phyloP scores from a whole-genome alignment of 2,797 vertebrate genomes.

The Podarcis siculus region DNA sequence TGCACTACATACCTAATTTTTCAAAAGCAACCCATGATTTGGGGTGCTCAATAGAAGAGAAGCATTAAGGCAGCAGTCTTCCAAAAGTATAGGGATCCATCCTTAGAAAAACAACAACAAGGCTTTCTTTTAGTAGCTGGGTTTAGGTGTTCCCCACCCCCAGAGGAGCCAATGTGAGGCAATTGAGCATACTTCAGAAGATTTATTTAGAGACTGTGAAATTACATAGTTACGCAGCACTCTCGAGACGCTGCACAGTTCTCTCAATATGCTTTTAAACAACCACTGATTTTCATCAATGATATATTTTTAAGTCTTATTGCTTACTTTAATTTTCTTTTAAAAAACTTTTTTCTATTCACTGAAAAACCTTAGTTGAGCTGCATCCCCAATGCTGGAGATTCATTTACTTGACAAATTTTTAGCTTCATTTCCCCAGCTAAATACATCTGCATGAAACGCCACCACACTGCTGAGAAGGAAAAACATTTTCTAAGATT shows the following conservation, averaged over 20 bases:
- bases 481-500: slow-evolving; percentile 36
- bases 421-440: background rate
- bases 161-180: background rate
- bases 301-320: background rate
- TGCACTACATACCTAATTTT: slow-evolving; percentile 24
- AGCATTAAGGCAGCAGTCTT: slow-evolving; percentile 12
- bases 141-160: background rate
- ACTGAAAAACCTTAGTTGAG: background rate
- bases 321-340: background rate
- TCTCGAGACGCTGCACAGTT: slow-evolving; percentile 7
- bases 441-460: background rate
- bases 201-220: slow-evolving; percentile 17
- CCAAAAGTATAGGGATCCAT: slow-evolving; percentile 1
- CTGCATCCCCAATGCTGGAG: background rate
- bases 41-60: slow-evolving; percentile 4
- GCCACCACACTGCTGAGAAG: slow-evolving; percentile 33
- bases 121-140: background rate
- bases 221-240: slow-evolving; percentile 15
- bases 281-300: background rate
- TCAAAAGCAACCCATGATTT: slow-evolving; percentile 27
- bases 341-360: background rate
- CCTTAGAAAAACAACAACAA: background rate
- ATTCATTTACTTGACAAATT: background rate
- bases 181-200: slow-evolving; percentile 13
- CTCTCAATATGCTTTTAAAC: background rate